These are phyloP conservation scores for Acromyrmex heyeri DNA, from an alignment of 1,140 invertebrate species.

Conservation along the genomic window DNA sequence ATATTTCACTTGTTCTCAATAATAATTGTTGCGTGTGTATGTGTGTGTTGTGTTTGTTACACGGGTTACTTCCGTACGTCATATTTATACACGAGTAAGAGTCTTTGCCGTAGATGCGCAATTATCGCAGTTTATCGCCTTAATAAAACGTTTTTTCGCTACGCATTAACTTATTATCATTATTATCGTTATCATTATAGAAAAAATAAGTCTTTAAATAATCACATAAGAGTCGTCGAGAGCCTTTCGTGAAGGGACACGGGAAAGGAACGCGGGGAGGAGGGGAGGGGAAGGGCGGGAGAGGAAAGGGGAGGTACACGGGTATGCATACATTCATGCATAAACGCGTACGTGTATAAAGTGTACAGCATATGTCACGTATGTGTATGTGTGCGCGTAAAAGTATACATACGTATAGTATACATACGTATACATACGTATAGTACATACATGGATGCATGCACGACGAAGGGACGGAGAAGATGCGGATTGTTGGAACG, in stretches of 20 bases:
- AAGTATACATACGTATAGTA: background rate
- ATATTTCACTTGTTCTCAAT: slow-evolving; percentile 75
- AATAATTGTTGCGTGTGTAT: slow-evolving; percentile 62
- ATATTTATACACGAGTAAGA: slow-evolving; percentile 72
- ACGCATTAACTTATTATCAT: slow-evolving; percentile 82
- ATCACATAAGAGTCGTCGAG: slow-evolving; percentile 85
- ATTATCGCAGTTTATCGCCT: slow-evolving; percentile 78
- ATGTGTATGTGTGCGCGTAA: background rate
- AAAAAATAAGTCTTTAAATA: slow-evolving; percentile 87
- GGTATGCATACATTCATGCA: slow-evolving; percentile 55
- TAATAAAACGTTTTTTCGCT: slow-evolving; percentile 82
- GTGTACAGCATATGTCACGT: background rate
- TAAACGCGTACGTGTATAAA: background rate
- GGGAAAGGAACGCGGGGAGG: background rate
- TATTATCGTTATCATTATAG: slow-evolving; percentile 84
- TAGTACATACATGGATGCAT: slow-evolving; percentile 32
- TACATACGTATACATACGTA: too few species aligned
- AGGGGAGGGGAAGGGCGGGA: background rate
- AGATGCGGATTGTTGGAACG: background rate
- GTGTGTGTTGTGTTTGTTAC: slow-evolving; percentile 18
- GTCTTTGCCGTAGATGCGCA: slow-evolving; percentile 77
- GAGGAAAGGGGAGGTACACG: slow-evolving; percentile 11
- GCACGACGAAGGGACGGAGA: slow-evolving; percentile 13
- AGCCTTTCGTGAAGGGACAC: slow-evolving; percentile 70
- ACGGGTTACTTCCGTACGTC: slow-evolving; percentile 73